A percentile compares a stretch with the other conserved stretches of the same genome.
These are phyloP conservation scores for Cerastis rubricosa DNA, from an alignment of 2,888 invertebrate species.

Conservation along the genomic window DNA sequence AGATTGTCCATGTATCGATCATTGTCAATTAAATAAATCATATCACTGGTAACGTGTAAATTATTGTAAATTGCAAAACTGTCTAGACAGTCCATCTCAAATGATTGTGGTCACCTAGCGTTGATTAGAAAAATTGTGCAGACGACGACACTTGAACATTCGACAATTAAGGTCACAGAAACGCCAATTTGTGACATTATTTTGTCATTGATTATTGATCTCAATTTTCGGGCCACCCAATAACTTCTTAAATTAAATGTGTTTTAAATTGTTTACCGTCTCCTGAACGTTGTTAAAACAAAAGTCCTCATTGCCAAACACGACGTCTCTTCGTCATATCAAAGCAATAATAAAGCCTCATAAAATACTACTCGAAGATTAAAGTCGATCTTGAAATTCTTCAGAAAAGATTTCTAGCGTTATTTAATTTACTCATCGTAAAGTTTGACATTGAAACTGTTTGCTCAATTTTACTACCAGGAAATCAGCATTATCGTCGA, in stretches of 20 bases:
- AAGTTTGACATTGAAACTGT: slow-evolving; percentile 87
- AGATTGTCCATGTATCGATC: slow-evolving; percentile 13
- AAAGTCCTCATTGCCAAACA: slow-evolving; percentile 17
- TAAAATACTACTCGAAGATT: slow-evolving; percentile 68
- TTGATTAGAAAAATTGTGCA: slow-evolving; percentile 76
- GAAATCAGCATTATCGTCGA: slow-evolving; percentile 81
- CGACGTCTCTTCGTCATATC: slow-evolving; percentile 30
- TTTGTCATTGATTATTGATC: slow-evolving; percentile 67
- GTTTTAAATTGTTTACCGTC: slow-evolving; percentile 41
- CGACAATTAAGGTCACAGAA: slow-evolving; percentile 77
- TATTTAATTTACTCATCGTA: slow-evolving; percentile 84
- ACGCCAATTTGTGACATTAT: slow-evolving; percentile 63
- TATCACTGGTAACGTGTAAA: slow-evolving; percentile 70
- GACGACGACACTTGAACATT: slow-evolving; percentile 70
- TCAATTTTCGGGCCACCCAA: slow-evolving; percentile 63
- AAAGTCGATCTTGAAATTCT: slow-evolving; percentile 71
- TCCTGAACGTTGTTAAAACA: slow-evolving; percentile 11
- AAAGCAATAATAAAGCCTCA: slow-evolving; percentile 53
- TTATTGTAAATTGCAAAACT: slow-evolving; percentile 76
- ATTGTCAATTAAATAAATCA: slow-evolving; percentile 57
- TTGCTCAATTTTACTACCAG: slow-evolving; percentile 85
- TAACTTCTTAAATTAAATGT: slow-evolving; percentile 37
- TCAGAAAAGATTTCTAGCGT: slow-evolving; percentile 70
- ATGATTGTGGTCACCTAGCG: slow-evolving; percentile 78
- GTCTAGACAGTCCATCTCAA: slow-evolving; percentile 86